Evolutionary conservation across 2,888 invertebrate genomes (phyloP).

Genomic region (Drosophila hawaiiensis): DNA sequence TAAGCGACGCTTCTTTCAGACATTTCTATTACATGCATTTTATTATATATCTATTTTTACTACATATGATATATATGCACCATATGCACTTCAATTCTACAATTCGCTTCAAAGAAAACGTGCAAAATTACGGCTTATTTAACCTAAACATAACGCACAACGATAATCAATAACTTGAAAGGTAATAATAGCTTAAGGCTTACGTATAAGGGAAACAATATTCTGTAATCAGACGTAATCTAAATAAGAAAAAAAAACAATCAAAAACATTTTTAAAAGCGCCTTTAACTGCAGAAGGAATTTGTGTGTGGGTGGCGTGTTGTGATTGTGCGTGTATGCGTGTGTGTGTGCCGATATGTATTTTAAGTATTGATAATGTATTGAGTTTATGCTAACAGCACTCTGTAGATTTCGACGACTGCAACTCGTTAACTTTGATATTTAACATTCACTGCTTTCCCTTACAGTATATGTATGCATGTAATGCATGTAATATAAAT

Average conservation of each 20-base stretch:
- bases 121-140: constrained; percentile 16
- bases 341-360: neutral
- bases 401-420: neutral
- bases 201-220: neutral
- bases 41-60: neutral
- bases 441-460: neutral
- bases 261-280: constrained; percentile 7
- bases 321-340: neutral
- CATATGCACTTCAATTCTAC: constrained; percentile 1
- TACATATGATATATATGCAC: constrained; percentile 2
- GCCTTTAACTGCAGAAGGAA: constrained; percentile 16
- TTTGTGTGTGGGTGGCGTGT: neutral
- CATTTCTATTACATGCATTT: constrained; percentile 6
- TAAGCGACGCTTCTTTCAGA: neutral
- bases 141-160: constrained; percentile 3
- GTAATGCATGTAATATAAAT: neutral
- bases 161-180: neutral
- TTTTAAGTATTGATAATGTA: neutral
- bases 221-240: neutral
- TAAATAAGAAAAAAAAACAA: neutral
- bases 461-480: neutral
- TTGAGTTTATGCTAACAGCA: neutral
- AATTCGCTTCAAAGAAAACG: neutral
- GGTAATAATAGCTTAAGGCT: neutral
- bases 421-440: neutral